These are phyloP conservation scores for Coracopsis vasa DNA, from an alignment of 2,113 vertebrate species.

Conservation along the genomic window DNA sequence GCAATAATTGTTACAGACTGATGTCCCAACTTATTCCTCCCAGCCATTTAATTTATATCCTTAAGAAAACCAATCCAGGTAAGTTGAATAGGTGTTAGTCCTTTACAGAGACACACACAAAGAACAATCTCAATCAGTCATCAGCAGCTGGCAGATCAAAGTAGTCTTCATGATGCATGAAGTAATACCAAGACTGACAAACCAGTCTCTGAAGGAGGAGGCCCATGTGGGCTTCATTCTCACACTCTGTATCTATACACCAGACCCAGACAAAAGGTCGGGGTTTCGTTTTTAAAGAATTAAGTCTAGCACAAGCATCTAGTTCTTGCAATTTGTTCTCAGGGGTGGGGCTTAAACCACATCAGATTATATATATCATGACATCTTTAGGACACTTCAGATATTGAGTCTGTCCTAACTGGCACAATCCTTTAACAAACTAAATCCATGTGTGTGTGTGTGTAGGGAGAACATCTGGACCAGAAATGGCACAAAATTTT, in stretches of 20 bases:
- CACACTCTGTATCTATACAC: not conserved
- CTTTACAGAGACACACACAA: slow-evolving; percentile 43
- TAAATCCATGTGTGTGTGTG: accelerated
- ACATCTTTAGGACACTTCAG: not conserved
- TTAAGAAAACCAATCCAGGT: slow-evolving; percentile 30
- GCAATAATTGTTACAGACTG: not conserved
- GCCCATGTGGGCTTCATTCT: not conserved
- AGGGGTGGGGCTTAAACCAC: not conserved
- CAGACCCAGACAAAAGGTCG: not conserved
- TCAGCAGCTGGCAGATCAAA: not conserved
- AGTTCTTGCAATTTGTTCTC: not conserved
- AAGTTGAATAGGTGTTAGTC: slow-evolving; percentile 40
- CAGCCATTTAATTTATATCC: slow-evolving; percentile 22
- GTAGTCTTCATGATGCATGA: not conserved
- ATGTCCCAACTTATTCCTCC: slow-evolving; percentile 7
- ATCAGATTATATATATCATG: not conserved
- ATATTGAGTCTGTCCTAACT: not conserved
- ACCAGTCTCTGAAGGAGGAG: not conserved
- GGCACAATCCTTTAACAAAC: not conserved
- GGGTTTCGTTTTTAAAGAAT: not conserved
- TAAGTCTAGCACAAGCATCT: not conserved
- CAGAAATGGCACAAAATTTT: not conserved
- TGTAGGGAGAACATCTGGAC: not conserved
- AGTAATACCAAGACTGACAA: not conserved
- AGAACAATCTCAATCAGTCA: not conserved